Conservation (phyloP, 1,140 invertebrate genomes). For the Drosophila albomicans region DNA sequence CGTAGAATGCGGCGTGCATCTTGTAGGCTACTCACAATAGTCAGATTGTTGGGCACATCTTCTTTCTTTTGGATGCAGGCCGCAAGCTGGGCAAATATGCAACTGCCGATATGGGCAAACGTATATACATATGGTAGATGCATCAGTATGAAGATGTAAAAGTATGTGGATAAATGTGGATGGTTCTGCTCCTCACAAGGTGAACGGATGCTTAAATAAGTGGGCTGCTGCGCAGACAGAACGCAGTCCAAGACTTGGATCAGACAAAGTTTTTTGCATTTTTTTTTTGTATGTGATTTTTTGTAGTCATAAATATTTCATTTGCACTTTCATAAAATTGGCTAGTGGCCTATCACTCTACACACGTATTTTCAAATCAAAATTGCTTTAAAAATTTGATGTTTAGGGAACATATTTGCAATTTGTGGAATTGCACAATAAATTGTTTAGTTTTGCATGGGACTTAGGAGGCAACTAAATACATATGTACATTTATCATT, state of each 20-base stretch:
- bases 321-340: conserved; percentile 63
- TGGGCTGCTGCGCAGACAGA: conserved; percentile 5
- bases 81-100: conserved; percentile 57
- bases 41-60: not conserved
- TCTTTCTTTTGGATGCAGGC: conserved; percentile 40
- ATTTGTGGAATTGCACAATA: conserved; percentile 70
- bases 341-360: conserved; percentile 34
- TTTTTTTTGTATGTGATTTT: conserved; percentile 28
- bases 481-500: not conserved
- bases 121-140: not conserved
- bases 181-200: not conserved
- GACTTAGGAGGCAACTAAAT: not conserved
- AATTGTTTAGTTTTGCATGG: conserved; percentile 64
- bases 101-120: conserved; percentile 16
- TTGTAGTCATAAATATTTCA: conserved; percentile 68
- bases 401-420: conserved; percentile 35
- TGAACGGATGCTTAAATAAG: not conserved
- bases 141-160: too few species aligned
- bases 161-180: conserved; percentile 5
- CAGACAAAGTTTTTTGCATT: not conserved
- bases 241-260: conserved; percentile 16
- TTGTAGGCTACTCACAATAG: too few species aligned
- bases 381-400: conserved; percentile 73
- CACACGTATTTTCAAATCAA: conserved; percentile 56
- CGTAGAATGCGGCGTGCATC: too few species aligned